Percentiles rank a stretch among this genome's conserved stretches.
phyloP scores from a whole-genome alignment of 2,888 invertebrate species.

The Hirudinaria manillensis region DNA sequence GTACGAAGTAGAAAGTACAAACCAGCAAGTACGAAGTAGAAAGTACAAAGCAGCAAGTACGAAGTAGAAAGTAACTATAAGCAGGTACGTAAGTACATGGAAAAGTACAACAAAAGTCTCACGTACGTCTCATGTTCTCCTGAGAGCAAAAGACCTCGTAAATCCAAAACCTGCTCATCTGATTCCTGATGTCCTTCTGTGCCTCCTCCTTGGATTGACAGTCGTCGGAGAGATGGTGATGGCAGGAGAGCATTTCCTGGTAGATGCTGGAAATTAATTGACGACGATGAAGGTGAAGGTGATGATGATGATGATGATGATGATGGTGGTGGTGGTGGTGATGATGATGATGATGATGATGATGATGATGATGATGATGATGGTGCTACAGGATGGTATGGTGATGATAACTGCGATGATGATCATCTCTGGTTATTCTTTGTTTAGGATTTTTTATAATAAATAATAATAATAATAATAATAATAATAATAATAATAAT shows the following conservation, averaged over 20 bases:
- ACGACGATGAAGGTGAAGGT: not conserved
- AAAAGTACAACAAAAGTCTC: not conserved
- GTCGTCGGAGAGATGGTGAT: not conserved
- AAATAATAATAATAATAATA: too few species aligned
- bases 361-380: not conserved
- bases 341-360: constrained; percentile 3
- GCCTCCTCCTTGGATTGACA: not conserved
- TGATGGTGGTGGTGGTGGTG: constrained; percentile 2
- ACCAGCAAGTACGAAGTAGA: too few species aligned
- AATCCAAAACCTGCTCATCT: constrained; percentile 4
- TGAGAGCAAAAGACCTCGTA: constrained; percentile 9
- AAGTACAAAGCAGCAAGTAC: too few species aligned
- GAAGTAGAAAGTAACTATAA: too few species aligned
- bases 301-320: constrained; percentile 7
- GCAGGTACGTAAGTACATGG: too few species aligned
- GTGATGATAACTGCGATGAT: not conserved
- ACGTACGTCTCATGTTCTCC: not conserved
- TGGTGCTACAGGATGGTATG: not conserved
- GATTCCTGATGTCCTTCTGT: not conserved
- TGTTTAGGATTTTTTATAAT: too few species aligned
- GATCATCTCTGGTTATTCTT: not conserved
- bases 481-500: too few species aligned
- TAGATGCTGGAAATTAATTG: not conserved
- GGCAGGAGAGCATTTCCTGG: constrained; percentile 10
- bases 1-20: too few species aligned